Conservation (phyloP, 1,140 invertebrate species). For the Bombus difficillimus region DNA sequence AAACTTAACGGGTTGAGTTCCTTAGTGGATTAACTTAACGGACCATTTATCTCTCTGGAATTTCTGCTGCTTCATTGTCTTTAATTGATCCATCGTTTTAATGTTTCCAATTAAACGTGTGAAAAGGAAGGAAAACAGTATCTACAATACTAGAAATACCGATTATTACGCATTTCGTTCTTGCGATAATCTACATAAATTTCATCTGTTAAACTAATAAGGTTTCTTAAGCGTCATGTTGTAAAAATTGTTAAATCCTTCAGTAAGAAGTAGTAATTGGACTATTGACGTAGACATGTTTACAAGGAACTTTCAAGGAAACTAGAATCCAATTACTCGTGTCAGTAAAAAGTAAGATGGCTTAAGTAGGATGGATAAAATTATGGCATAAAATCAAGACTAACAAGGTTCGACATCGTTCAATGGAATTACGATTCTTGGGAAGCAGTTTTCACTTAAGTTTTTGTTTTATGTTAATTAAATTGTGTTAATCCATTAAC, state of each 20-base stretch:
- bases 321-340: neutral
- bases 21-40: neutral
- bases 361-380: neutral
- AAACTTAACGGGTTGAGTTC: neutral
- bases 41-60: neutral
- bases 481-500: neutral
- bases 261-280: neutral
- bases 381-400: neutral
- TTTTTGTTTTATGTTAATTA: neutral
- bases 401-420: neutral
- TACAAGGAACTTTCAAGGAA: neutral
- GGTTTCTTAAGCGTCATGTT: too few relatives aligned
- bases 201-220: neutral
- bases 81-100: conserved; percentile 15
- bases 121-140: neutral
- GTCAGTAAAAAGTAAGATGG: neutral
- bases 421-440: too few relatives aligned
- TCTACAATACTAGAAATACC: neutral
- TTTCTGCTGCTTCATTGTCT: conserved; percentile 27
- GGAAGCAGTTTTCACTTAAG: neutral
- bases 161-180: neutral
- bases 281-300: too few relatives aligned
- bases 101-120: neutral
- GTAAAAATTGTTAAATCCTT: neutral
- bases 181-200: neutral